Percentiles rank a stretch among this genome's conserved stretches.
These are phyloP conservation scores for Cerastis rubricosa DNA, from an alignment of 2,888 invertebrate genomes.

Conservation along the genomic window DNA sequence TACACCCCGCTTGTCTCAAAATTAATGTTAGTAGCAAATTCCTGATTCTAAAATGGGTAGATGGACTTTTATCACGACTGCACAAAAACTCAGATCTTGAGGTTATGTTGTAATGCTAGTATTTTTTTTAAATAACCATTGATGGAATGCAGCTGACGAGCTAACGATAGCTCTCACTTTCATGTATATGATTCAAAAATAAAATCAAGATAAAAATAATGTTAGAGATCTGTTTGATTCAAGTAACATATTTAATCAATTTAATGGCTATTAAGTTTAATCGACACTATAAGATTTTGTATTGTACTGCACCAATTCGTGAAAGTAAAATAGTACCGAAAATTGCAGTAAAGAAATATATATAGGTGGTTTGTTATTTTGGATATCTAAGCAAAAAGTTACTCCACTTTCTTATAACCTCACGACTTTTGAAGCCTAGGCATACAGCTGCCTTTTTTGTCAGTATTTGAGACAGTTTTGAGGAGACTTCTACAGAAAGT, in stretches of 20 bases:
- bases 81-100: neutral
- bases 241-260: conserved; percentile 24
- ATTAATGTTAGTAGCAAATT: neutral
- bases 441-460: conserved; percentile 31
- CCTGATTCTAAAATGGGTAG: neutral
- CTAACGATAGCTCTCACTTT: too few species aligned
- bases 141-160: neutral
- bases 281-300: neutral
- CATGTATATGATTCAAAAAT: neutral
- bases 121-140: neutral
- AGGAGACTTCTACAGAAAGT: conserved; percentile 16
- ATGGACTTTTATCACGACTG: neutral
- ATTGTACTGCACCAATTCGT: conserved; percentile 14
- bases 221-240: neutral
- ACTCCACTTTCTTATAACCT: conserved; percentile 39
- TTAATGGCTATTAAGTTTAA: conserved; percentile 9
- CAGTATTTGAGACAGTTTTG: conserved; percentile 9
- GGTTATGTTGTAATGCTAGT: neutral
- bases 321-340: conserved; percentile 43
- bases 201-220: neutral
- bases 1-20: neutral
- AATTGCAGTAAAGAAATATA: conserved; percentile 6
- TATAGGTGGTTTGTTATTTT: conserved; percentile 19
- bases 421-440: conserved; percentile 45
- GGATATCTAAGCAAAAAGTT: conserved; percentile 27